Evolutionary conservation across 2,113 vertebrate species (phyloP), one percentile per base, ranked within the genome.

Genomic region (Chaetorhynchus papuensis): DNA sequence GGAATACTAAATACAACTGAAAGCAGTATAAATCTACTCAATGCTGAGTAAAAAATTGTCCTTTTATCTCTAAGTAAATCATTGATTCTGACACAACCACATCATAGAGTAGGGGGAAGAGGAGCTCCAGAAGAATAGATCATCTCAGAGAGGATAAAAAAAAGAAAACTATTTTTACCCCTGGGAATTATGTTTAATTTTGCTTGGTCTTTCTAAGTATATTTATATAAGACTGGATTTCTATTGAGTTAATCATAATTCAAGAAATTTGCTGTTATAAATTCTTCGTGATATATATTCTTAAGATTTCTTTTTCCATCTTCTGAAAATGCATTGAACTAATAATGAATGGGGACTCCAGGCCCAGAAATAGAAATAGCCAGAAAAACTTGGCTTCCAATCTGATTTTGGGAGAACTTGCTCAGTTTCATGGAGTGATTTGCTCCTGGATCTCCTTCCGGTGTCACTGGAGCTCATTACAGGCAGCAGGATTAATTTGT

Each of bases 11-110:
- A 71, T 89, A 81, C 49, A 54, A 61, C 60, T 33, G 71, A 90
- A 88, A 93, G 53, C 42, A 75, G 56, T 52, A 45, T 89, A 74
- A 88, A 77, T 69, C 42, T 83, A 54, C 52, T 76, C 52, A 72
- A 45, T 56, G 79, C 39, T 92, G 64, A 78, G 53, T 31, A 22
- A 90, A 92, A 89, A 83, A 59, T 28, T 42, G 31, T 83, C 37
- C 52, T 77, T 91, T 88, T 96, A 80, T 95, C 80, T 94, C 16
- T 86, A 80, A 94, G 69, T 60, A 78, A 52, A 77, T 95, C 44
- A 75, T 83, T 90, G 90, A 77, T 88, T 88, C 39, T 92, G 64
- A 63, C 68, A 74, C 52, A 83, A 53, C 44, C 61, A 90, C 56
- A 41, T 66, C 75, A 78, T 23, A 37, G 31, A 64, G 44, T 53